Evolutionary conservation across 2,888 invertebrate species (phyloP).

Genomic region (Meliscaeva auricollis): DNA sequence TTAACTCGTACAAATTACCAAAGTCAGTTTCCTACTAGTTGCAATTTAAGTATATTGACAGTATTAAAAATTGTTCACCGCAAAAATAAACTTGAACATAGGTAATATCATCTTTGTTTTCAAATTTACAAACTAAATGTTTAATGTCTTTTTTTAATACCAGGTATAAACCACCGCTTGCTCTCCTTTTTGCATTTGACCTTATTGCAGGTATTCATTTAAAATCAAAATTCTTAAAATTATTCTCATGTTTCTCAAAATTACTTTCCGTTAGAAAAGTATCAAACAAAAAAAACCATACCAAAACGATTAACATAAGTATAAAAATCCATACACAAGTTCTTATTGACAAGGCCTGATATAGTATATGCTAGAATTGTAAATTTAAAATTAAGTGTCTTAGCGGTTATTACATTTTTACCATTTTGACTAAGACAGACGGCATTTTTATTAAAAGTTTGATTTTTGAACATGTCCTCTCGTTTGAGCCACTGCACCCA

Average conservation of each 20-base stretch:
- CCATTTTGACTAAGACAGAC: background rate
- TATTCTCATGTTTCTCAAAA: background rate
- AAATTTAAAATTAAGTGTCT: background rate
- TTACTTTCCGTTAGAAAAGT: background rate
- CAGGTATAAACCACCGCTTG: background rate
- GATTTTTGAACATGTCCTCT: background rate
- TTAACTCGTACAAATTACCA: background rate
- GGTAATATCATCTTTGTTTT: background rate
- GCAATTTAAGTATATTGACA: background rate
- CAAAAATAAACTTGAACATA: background rate
- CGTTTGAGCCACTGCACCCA: background rate
- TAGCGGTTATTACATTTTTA: background rate
- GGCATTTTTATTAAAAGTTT: constrained; percentile 1
- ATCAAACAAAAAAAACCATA: background rate
- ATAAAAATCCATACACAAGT: background rate
- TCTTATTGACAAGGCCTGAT: background rate
- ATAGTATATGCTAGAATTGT: background rate
- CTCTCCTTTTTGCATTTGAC: background rate
- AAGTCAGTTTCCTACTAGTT: background rate
- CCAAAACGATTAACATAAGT: background rate
- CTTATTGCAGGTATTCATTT: constrained; percentile 5
- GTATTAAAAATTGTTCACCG: background rate
- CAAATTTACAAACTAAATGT: background rate
- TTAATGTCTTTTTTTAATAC: background rate
- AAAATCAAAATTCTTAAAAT: background rate